Percentiles rank a stretch among this genome's conserved stretches.
These are phyloP conservation scores for human DNA, from an alignment of 2,113 vertebrate genomes.

Conservation along the genomic window DNA sequence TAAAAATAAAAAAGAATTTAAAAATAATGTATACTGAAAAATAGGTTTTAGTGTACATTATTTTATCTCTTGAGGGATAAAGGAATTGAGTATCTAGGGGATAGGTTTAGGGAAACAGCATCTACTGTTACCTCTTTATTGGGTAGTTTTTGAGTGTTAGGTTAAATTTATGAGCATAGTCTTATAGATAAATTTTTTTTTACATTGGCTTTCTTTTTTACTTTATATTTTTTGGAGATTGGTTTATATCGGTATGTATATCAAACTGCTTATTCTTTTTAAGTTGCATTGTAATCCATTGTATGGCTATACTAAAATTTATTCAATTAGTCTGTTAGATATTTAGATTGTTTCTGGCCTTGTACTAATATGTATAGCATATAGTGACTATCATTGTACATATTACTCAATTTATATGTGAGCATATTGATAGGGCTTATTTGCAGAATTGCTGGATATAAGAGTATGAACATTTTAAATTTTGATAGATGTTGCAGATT, in stretches of 20 bases:
- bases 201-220: not conserved
- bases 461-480: not conserved
- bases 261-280: not conserved
- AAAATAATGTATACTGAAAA: not conserved
- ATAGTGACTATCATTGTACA: not conserved
- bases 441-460: slow-evolving; percentile 3
- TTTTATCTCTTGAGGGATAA: too few species aligned
- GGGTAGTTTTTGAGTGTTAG: not conserved
- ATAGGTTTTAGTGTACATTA: not conserved
- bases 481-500: not conserved
- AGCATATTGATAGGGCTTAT: not conserved
- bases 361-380: not conserved
- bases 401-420: slow-evolving; percentile 22
- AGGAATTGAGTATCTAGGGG: too few species aligned
- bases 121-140: not conserved
- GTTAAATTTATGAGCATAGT: not conserved
- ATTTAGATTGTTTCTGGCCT: slow-evolving; percentile 24
- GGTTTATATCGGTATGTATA: not conserved
- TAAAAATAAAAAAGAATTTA: too few species aligned
- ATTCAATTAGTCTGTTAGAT: not conserved
- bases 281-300: not conserved
- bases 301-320: not conserved
- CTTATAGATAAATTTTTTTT: slow-evolving; percentile 24
- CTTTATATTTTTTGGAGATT: not conserved
- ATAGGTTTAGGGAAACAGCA: too few species aligned